A percentile compares a stretch with the other conserved stretches of the same genome.
phyloP scores from a whole-genome alignment of 35 echinoderm and acorn worm species.

The Apostichopus japonicus region DNA sequence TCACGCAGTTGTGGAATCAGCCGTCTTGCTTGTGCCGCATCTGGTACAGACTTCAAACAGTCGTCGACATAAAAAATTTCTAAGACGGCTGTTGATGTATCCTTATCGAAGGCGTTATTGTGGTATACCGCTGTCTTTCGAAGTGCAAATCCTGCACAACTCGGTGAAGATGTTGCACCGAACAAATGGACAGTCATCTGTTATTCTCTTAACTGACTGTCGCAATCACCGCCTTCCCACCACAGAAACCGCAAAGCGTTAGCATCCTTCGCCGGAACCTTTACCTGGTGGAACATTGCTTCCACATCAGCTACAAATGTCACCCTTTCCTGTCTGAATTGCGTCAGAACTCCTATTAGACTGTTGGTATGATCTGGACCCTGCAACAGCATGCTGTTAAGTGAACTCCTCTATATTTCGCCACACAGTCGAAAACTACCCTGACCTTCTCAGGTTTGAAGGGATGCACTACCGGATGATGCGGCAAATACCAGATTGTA shows the following conservation, averaged over 20 bases:
- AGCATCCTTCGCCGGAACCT: conserved; percentile 18
- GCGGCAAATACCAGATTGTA: conserved; percentile 62
- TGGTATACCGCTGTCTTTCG: conserved; percentile 56
- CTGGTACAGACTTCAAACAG: conserved; percentile 17
- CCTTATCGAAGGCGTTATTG: conserved; percentile 3
- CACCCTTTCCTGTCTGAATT: conserved; percentile 44
- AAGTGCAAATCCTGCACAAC: conserved; percentile 59
- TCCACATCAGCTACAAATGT: conserved; percentile 47
- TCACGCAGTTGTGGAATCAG: conserved; percentile 25
- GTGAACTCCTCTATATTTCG: conserved; percentile 30
- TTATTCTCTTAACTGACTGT: conserved; percentile 12
- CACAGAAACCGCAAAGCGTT: conserved; percentile 48
- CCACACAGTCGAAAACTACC: conserved; percentile 66
- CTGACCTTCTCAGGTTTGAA: conserved; percentile 60
- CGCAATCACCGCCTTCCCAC: conserved; percentile 56
- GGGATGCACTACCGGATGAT: conserved; percentile 50
- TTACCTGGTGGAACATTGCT: conserved; percentile 67
- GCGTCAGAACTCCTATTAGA: conserved; percentile 38
- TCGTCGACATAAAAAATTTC: conserved; percentile 48
- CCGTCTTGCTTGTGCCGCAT: not conserved
- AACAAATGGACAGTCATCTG: conserved; percentile 23
- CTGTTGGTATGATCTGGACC: conserved; percentile 63
- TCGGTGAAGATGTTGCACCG: conserved; percentile 11
- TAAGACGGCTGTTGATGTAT: not conserved
- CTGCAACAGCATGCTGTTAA: conserved; percentile 59